Conservation (phyloP, 2,113 vertebrate species). For the Lanius collurio region DNA sequence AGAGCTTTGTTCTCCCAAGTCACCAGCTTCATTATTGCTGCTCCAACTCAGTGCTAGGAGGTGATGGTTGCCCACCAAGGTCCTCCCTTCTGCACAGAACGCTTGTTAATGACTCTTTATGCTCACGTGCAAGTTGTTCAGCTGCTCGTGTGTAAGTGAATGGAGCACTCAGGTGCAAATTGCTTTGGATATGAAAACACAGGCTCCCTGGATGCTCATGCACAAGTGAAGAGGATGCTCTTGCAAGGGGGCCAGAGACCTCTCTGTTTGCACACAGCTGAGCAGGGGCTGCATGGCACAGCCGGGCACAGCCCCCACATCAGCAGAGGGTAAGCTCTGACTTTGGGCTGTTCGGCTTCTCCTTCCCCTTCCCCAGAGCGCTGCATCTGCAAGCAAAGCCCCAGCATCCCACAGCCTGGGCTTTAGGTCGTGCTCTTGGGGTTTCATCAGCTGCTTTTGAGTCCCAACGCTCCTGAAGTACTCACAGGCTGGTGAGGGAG, state of each 20-base stretch:
- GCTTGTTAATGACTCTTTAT: neutral
- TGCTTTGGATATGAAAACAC: neutral
- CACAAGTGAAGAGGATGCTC: neutral
- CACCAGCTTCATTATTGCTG: neutral
- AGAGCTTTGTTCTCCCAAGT: neutral
- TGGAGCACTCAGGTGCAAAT: neutral
- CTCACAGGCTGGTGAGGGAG: neutral
- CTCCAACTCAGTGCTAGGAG: neutral
- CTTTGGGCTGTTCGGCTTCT: neutral
- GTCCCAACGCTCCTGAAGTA: neutral
- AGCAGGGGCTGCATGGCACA: neutral
- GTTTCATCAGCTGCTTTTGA: neutral
- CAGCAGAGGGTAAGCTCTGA: neutral
- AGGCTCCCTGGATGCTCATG: neutral
- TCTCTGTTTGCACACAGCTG: neutral
- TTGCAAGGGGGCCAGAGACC: neutral
- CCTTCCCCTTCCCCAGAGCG: neutral
- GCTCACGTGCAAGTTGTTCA: neutral
- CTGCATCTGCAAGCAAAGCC: neutral
- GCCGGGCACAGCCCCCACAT: neutral
- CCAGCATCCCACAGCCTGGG: neutral
- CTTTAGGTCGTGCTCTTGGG: neutral
- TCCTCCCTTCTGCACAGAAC: neutral
- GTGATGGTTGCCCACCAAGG: neutral
- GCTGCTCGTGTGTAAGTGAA: neutral